A percentile compares a stretch with the other conserved stretches of the same genome.
These are phyloP conservation scores for Solenodon paradoxus DNA, from an alignment of 2,113 vertebrate species.

Conservation along the genomic window DNA sequence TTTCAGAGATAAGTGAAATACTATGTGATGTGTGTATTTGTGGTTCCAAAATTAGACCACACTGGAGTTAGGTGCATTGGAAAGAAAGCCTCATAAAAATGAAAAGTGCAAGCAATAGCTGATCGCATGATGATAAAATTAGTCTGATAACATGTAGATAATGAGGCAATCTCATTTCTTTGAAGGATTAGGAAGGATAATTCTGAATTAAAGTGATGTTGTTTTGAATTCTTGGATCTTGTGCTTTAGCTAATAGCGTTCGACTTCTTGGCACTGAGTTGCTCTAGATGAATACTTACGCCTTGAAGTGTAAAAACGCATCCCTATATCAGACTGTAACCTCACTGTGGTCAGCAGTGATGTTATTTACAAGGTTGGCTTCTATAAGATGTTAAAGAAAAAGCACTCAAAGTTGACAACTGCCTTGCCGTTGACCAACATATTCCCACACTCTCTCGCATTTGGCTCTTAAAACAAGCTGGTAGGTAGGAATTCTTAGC, in stretches of 20 bases:
- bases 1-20: conserved; percentile 54
- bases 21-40: conserved; percentile 47
- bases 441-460: background rate
- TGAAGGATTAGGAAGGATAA: conserved; percentile 32
- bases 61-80: conserved; percentile 40
- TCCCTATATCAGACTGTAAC: background rate
- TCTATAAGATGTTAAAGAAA: background rate
- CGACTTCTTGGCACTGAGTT: background rate
- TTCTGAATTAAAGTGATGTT: conserved; percentile 36
- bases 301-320: background rate
- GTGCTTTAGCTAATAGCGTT: background rate
- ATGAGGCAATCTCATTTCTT: conserved; percentile 39
- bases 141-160: background rate
- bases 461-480: background rate
- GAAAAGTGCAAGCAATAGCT: background rate
- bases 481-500: background rate
- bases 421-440: background rate
- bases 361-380: background rate
- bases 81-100: conserved; percentile 38
- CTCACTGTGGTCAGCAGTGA: background rate
- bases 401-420: background rate
- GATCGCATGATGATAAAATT: background rate
- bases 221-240: conserved; percentile 1
- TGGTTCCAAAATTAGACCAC: conserved; percentile 60
- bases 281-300: background rate